Base-by-base conservation (phyloP, 92 coral and sea anemone species). In the Umimayanthus kanabou region DNA sequence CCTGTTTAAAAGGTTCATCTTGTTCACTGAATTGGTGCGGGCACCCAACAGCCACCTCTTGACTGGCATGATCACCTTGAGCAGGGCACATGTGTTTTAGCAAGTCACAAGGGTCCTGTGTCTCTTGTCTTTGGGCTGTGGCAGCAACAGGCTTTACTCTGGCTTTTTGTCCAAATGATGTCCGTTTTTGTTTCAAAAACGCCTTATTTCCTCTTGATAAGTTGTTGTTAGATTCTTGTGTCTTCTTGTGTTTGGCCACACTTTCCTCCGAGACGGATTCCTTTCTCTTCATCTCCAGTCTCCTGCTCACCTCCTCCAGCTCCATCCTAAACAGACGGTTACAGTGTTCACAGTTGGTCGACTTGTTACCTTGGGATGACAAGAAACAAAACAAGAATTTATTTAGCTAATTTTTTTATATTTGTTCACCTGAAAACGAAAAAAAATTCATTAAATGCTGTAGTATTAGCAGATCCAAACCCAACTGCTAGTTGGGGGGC, bases 301-400 rank as follows among this genome's bases (percentile, higher is more conserved):
- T 26, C 20, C 58, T 73, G 37, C 77, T 83, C 16, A 83, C 87
- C 73, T 83, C 65, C 29, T 83, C 87, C 40, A 83, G 64, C 23
- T 83, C 40, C 7, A 39, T 69, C 66, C 23, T 83, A 49, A 83
- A 83, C 40, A 83, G 45, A 14, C 87, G 76, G 77, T 83, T 83
- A 33, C 87, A 83, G 45, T 83, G 87, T 25, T 83, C 87, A 70
- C 87, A 83, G 87, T 83, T 83, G 70, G 87, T 83, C 25, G 87
- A 69, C 42, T 83, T 69, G 26, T 69, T 83, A 83, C 87, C 87
- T 83, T 4, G 28, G 20, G 23, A 18, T 23, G 33, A 70, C 13
- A 47, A 14, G 42, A 70, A 45, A 49, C 33, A 47, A 65, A 43
- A 10, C 49, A 22, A 66, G 42, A 57, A 40, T 65, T 26, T 29